A percentile compares a stretch with the other conserved stretches of the same genome.
Evolutionary conservation across 1,140 invertebrate species (phyloP).

Genomic region (Bombus sibiricus): DNA sequence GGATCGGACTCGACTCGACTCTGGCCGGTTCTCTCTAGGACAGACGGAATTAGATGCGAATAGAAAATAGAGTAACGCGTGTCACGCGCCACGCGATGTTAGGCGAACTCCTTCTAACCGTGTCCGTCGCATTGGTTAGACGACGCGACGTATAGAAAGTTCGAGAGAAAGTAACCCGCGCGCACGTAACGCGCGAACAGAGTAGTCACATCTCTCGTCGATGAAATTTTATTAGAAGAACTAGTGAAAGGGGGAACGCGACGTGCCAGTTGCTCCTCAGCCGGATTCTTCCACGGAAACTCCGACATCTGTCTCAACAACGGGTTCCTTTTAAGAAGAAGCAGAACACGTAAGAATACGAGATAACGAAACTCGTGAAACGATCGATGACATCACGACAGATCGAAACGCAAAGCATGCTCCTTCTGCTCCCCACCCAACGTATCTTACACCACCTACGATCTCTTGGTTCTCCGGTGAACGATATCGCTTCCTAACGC

Average conservation of each 20-base stretch:
- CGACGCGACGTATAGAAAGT: slow-evolving; percentile 40
- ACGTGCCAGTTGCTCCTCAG: not conserved
- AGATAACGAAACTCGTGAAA: slow-evolving; percentile 7
- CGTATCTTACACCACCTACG: slow-evolving; percentile 9
- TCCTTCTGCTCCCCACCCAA: not conserved
- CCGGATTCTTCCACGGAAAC: not conserved
- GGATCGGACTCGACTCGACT: slow-evolving; percentile 12
- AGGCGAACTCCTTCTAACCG: slow-evolving; percentile 49
- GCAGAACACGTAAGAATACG: not conserved
- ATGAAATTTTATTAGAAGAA: not conserved
- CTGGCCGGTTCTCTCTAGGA: slow-evolving; percentile 37
- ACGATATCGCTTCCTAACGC: slow-evolving; percentile 15
- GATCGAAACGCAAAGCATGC: slow-evolving; percentile 17
- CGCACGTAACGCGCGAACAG: slow-evolving; percentile 24
- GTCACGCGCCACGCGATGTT: slow-evolving; percentile 57
- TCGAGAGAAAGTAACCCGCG: slow-evolving; percentile 43
- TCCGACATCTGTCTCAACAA: not conserved
- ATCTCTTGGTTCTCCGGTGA: not conserved
- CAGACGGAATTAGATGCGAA: slow-evolving; percentile 73
- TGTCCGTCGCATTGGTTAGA: slow-evolving; percentile 31
- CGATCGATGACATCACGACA: slow-evolving; percentile 47
- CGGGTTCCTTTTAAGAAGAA: not conserved
- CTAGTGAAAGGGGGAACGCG: not conserved
- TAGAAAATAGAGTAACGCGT: slow-evolving; percentile 70
- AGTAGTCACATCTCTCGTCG: not conserved